A percentile compares a stretch with the other conserved stretches of the same genome.
phyloP scores from a whole-genome alignment of 2,888 invertebrate species.

The Lacanobia oleracea region DNA sequence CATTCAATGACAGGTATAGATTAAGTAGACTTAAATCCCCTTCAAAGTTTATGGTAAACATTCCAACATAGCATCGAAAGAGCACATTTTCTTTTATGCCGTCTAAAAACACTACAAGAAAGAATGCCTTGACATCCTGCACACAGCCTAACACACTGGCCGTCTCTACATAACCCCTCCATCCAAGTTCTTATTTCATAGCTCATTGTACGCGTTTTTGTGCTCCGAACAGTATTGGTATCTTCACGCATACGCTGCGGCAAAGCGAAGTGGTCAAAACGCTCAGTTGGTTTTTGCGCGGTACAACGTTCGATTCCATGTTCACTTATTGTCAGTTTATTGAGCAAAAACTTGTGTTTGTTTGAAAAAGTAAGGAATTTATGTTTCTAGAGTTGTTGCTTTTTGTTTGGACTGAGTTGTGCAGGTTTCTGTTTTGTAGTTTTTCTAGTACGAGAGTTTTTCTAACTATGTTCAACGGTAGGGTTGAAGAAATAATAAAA shows the following conservation, averaged over 20 bases:
- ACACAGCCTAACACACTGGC: conserved; percentile 7
- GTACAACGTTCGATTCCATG: conserved; percentile 64
- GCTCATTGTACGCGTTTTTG: conserved; percentile 63
- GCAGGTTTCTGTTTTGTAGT: conserved; percentile 21
- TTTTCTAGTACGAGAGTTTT: no score
- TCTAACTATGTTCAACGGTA: no score
- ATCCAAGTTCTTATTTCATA: conserved; percentile 36
- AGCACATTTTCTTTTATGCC: no score
- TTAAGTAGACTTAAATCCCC: no score
- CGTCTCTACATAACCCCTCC: conserved; percentile 9
- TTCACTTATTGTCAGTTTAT: conserved; percentile 70
- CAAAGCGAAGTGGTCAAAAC: conserved; percentile 55
- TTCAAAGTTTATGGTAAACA: no score
- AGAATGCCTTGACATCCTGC: not conserved
- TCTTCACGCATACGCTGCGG: conserved; percentile 57
- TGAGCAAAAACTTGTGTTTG: conserved; percentile 68
- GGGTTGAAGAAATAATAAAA: no score
- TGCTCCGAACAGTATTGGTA: conserved; percentile 56
- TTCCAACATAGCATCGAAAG: no score
- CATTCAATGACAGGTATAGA: no score
- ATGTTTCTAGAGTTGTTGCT: conserved; percentile 56
- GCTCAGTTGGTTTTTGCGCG: conserved; percentile 68
- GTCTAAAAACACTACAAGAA: not conserved
- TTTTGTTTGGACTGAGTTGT: conserved; percentile 39
- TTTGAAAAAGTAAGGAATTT: conserved; percentile 58